Evolutionary conservation across 1,140 invertebrate species (phyloP).

Genomic region (Drosophila takahashii): DNA sequence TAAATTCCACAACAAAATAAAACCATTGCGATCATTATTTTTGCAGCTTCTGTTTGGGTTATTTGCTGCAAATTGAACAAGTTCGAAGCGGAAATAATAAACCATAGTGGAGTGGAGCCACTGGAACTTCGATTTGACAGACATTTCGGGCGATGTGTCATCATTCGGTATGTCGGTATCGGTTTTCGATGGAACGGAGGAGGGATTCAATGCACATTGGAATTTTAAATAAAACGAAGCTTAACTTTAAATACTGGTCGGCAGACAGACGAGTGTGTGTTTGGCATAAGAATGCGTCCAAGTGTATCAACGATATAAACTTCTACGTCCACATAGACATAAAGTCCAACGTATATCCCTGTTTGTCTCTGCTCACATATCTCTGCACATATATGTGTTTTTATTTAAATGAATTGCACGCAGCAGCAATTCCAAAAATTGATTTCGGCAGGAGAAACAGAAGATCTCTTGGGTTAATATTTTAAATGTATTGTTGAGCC

Average conservation of each 20-base stretch:
- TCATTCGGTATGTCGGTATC: constrained; percentile 26
- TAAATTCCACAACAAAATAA: constrained; percentile 15
- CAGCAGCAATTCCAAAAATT: constrained; percentile 24
- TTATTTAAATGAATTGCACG: constrained; percentile 42
- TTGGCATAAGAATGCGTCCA: constrained; percentile 64
- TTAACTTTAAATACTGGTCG: constrained; percentile 32
- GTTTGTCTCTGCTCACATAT: background rate
- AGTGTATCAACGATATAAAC: constrained; percentile 74
- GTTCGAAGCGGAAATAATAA: constrained; percentile 20
- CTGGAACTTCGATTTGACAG: background rate
- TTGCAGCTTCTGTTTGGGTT: background rate
- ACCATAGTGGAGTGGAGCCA: constrained; percentile 1
- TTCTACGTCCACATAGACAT: constrained; percentile 50
- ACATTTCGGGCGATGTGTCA: constrained; percentile 22
- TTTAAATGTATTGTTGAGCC: too few relatives aligned
- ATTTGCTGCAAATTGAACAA: constrained; percentile 2
- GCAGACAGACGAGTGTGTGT: background rate
- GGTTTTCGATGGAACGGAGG: constrained; percentile 16
- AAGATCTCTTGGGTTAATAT: background rate
- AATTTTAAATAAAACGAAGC: constrained; percentile 34
- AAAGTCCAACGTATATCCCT: constrained; percentile 6
- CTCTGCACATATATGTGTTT: constrained; percentile 5
- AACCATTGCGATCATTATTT: constrained; percentile 8
- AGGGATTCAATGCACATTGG: background rate
- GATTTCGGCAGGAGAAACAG: constrained; percentile 11